phyloP scores from a whole-genome alignment of 1,140 invertebrate species.

The Bicyclus anynana region DNA sequence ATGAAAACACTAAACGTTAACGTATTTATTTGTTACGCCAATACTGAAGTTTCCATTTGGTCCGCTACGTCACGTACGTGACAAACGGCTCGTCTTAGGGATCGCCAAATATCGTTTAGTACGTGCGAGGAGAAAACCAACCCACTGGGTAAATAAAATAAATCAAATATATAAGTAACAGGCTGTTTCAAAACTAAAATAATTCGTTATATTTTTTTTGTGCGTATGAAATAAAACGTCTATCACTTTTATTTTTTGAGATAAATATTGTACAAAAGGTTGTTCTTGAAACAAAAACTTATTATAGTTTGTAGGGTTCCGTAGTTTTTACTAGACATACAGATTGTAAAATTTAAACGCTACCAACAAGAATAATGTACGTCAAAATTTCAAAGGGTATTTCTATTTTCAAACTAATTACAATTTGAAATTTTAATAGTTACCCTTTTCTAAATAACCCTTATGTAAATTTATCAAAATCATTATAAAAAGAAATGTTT shows the following conservation, averaged over 20 bases:
- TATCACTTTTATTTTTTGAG: constrained; percentile 9
- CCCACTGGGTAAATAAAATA: constrained; percentile 73
- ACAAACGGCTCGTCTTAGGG: constrained; percentile 74
- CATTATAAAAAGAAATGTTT: no score
- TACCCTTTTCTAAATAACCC: no score
- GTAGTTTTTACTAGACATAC: no score
- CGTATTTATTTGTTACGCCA: constrained; percentile 71
- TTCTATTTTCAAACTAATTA: no score
- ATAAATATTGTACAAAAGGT: constrained; percentile 1
- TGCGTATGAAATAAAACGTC: constrained; percentile 16
- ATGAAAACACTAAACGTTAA: constrained; percentile 44
- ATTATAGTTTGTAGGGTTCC: neutral
- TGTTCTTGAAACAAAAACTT: neutral
- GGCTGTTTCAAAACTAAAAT: constrained; percentile 63
- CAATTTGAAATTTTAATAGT: no score
- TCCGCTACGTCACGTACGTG: constrained; percentile 71
- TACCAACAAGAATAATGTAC: no score
- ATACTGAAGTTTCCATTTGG: constrained; percentile 71
- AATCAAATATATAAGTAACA: constrained; percentile 73
- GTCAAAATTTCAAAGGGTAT: no score
- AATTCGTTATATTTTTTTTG: constrained; percentile 35
- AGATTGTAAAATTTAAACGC: no score
- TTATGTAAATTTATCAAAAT: no score
- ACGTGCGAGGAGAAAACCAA: constrained; percentile 73
- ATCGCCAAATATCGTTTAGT: constrained; percentile 77